These are phyloP conservation scores for Orchesella cincta DNA, from an alignment of 1,140 invertebrate species.

Conservation along the genomic window DNA sequence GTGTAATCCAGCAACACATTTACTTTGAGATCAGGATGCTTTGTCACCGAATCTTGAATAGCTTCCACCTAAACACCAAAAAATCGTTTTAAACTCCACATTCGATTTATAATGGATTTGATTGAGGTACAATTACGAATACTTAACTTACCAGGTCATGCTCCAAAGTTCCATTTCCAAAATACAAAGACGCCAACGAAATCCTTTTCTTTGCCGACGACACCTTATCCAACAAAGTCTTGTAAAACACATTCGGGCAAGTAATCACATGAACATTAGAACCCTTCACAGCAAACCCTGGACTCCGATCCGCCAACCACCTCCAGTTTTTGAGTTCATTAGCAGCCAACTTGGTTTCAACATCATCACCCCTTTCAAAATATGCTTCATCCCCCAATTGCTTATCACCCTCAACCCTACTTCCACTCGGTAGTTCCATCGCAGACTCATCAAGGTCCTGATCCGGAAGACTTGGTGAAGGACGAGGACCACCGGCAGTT, in stretches of 20 bases:
- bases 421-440: background rate
- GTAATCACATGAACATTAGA: conserved; percentile 70
- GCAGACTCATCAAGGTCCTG: background rate
- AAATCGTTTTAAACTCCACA: conserved; percentile 4
- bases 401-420: too few relatives aligned
- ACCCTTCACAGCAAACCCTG: conserved; percentile 71
- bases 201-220: conserved; percentile 74
- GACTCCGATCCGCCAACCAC: conserved; percentile 70
- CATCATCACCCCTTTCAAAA: conserved; percentile 18
- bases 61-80: conserved; percentile 60
- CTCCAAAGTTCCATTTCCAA: conserved; percentile 87
- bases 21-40: conserved; percentile 65
- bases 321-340: conserved; percentile 35
- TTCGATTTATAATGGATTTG: background rate
- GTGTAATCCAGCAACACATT: conserved; percentile 87
- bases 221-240: conserved; percentile 70
- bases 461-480: background rate
- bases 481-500: background rate
- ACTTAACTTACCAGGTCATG: conserved; percentile 66
- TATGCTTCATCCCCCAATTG: too few relatives aligned
- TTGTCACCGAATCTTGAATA: conserved; percentile 62
- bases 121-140: background rate
- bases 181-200: conserved; percentile 86
- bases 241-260: conserved; percentile 75
- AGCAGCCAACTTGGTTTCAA: background rate